Conservation (phyloP, 2,888 invertebrate genomes). For the Drosophila phalerata region DNA sequence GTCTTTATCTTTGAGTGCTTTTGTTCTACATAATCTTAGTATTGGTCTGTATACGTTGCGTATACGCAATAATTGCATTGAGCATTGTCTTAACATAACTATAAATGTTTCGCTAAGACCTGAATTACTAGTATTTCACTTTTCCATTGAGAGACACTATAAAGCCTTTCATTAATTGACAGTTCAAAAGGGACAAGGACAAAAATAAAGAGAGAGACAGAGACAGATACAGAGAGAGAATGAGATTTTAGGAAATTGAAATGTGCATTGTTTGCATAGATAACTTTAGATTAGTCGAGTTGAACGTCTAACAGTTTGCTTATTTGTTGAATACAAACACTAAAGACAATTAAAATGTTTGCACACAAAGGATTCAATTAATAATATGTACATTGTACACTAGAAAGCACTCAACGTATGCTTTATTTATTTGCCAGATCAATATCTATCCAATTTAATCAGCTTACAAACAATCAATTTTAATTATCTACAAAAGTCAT, state of each 20-base stretch:
- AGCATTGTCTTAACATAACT: conserved; percentile 2
- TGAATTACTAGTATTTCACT: neutral
- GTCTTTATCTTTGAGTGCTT: conserved; percentile 2
- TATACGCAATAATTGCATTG: conserved; percentile 42
- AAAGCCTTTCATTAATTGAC: conserved; percentile 29
- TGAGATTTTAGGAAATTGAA: conserved; percentile 18
- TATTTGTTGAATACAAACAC: conserved; percentile 28
- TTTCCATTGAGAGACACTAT: neutral
- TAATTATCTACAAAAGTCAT: neutral
- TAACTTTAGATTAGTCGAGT: neutral
- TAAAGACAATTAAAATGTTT: conserved; percentile 24
- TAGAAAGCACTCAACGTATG: neutral
- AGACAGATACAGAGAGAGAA: neutral
- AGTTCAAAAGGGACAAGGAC: conserved; percentile 20
- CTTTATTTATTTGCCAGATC: conserved; percentile 3
- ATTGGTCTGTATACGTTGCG: conserved; percentile 42
- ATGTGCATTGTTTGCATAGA: conserved; percentile 32
- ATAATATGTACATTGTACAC: conserved; percentile 5
- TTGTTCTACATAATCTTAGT: conserved; percentile 14
- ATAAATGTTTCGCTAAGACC: conserved; percentile 5
- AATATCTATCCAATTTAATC: neutral
- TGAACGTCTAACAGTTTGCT: conserved; percentile 25
- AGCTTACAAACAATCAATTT: neutral
- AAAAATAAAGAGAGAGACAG: neutral
- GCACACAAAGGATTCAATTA: conserved; percentile 1